Conservation (phyloP, 2,797 vertebrate species). For the Amblyopsis hoosieri region DNA sequence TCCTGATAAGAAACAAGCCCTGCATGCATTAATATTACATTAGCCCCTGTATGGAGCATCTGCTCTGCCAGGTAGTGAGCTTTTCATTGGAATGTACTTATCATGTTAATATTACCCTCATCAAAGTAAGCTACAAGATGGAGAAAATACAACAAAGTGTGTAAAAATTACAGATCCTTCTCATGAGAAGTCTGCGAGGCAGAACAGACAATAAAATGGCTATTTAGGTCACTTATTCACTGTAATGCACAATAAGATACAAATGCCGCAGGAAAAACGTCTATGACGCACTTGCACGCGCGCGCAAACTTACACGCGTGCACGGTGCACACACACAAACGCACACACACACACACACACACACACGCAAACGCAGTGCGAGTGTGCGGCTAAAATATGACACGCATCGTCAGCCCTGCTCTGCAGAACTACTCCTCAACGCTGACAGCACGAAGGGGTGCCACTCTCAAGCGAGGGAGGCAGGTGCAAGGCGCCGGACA, state of each 20-base stretch:
- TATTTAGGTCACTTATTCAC: conserved; percentile 77
- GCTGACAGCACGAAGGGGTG: conserved; percentile 56
- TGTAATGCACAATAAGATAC: conserved; percentile 67
- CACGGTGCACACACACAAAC: not conserved
- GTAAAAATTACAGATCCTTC: conserved; percentile 63
- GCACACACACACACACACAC: no score
- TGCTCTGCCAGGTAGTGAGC: conserved; percentile 72
- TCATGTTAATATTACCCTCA: conserved; percentile 74
- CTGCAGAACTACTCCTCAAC: conserved; percentile 41
- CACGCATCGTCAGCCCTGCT: conserved; percentile 69
- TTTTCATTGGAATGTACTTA: conserved; percentile 72
- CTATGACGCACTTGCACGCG: not conserved
- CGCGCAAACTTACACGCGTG: not conserved
- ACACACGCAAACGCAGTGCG: conserved; percentile 3
- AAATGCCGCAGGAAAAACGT: conserved; percentile 74
- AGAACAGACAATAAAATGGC: conserved; percentile 71
- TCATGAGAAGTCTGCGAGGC: conserved; percentile 62
- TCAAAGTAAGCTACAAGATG: conserved; percentile 60
- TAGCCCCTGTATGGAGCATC: conserved; percentile 62
- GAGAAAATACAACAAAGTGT: conserved; percentile 43
- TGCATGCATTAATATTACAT: conserved; percentile 81
- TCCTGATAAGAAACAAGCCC: conserved; percentile 75
- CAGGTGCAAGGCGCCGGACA: conserved; percentile 72
- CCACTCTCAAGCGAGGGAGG: conserved; percentile 64
- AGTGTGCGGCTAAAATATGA: conserved; percentile 62